Base-by-base conservation (phyloP, 1,140 invertebrate species). In the Thaumatotibia leucotreta region DNA sequence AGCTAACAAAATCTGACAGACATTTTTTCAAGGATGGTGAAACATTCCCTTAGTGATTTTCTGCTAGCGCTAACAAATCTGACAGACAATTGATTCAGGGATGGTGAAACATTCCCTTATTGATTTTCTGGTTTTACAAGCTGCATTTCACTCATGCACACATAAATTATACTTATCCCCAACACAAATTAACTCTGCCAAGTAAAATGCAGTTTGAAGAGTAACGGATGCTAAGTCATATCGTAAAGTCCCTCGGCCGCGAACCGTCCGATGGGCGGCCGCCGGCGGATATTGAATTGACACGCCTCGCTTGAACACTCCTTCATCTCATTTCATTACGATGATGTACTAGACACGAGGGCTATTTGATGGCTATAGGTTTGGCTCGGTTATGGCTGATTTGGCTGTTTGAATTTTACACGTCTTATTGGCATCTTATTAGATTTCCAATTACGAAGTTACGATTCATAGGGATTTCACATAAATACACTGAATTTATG, bases 281-380 rank as follows among this genome's bases (percentile, higher is more conserved):
- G 82, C 79, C 83, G 75, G 76, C 80, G 84, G 83, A 86, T 86
- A 86, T 85, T 81, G 83, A 85, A 85, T 82, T 80, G 86, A 87
- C 83, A 86, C 84, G 83, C 79, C 82, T 85, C 73, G 72, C 73
- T 79, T 67, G 72, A 74, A 73, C 78, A 74, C 76, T 76, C 76
- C 64, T 66, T 72, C 76, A 80, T 79, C 77, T 84, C 76, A 78
- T 80, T 69, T 75, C 75, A 80, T 84, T 83, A 82, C 70, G 49
- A 62, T 71, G 66, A 73, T 73, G 71, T 76, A 27, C 27, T 29
- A 58, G 52, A 27, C 49, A 23, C n/a, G n/a, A 22, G 50, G 50
- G 50, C 22, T 54, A 54, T 11, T 39, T 39, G 33, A 35, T 35
- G 33, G 1, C 14, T 39, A 39, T 5, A 39, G 35, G 35, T 17